A percentile compares a stretch with the other conserved stretches of the same genome.
Evolutionary conservation across 2,113 vertebrate species (phyloP).

Genomic region (Lates calcarifer): DNA sequence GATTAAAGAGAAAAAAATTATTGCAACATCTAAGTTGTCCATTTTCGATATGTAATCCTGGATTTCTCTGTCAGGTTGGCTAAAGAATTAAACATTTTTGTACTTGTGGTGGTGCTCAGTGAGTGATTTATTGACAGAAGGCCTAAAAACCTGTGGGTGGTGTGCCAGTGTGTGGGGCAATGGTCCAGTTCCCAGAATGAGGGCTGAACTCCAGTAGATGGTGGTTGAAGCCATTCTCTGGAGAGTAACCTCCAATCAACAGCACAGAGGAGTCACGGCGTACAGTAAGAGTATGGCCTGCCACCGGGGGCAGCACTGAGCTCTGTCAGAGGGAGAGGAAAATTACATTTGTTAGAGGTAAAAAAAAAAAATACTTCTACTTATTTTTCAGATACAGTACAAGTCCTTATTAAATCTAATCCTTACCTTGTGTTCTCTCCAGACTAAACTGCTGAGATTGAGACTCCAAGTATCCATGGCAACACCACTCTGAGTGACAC

Average conservation of each 20-base stretch:
- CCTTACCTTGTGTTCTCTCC: conserved; percentile 89
- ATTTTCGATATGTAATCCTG: conserved; percentile 2
- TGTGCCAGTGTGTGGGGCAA: conserved; percentile 88
- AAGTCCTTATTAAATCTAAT: neutral
- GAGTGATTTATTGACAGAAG: neutral
- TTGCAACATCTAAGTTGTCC: neutral
- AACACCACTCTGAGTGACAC: conserved; percentile 86
- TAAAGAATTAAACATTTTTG: neutral
- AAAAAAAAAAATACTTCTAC: neutral
- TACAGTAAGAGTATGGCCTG: conserved; percentile 91
- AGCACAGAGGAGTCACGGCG: conserved; percentile 87
- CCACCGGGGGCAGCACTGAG: conserved; percentile 86
- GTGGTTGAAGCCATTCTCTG: conserved; percentile 93
- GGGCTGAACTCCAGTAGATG: conserved; percentile 89
- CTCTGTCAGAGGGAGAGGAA: conserved; percentile 72
- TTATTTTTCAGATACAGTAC: too few relatives aligned
- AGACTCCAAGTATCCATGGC: conserved; percentile 91
- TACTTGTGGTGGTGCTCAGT: neutral
- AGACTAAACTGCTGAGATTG: conserved; percentile 91
- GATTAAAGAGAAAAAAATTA: neutral
- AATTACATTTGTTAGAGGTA: neutral
- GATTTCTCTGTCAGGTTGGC: neutral
- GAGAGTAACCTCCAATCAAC: conserved; percentile 92
- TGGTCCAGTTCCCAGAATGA: conserved; percentile 87
- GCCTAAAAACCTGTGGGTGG: conserved; percentile 89